Percentiles rank a stretch among this genome's conserved stretches.
Conservation (phyloP, 2,113 vertebrate genomes). For the Ivindomyrus marchei region DNA sequence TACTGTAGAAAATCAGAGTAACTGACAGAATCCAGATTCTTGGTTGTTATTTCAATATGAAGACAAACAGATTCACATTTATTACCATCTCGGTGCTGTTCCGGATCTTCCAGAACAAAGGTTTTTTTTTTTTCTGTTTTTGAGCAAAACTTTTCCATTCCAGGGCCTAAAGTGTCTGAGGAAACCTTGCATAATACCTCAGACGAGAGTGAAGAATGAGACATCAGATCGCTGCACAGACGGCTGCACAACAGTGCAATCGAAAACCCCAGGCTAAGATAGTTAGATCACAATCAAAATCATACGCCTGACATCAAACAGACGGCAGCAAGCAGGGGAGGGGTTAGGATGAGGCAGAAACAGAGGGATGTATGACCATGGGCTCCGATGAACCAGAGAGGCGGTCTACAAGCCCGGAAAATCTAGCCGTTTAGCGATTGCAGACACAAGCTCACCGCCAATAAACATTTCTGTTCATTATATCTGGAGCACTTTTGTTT, state of each 20-base stretch:
- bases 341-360: background rate
- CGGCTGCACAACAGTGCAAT: background rate
- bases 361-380: background rate
- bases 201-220: background rate
- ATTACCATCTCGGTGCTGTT: background rate
- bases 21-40: background rate
- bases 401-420: background rate
- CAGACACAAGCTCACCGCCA: background rate
- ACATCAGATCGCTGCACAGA: background rate
- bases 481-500: background rate
- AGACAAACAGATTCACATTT: background rate
- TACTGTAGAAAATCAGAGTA: background rate
- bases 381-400: background rate
- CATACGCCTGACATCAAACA: background rate
- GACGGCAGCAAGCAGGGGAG: background rate
- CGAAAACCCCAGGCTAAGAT: background rate
- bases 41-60: background rate
- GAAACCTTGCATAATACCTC: background rate
- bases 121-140: background rate
- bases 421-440: background rate
- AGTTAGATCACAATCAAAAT: background rate
- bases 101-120: background rate
- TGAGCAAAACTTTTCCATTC: background rate
- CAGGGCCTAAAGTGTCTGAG: background rate
- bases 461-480: background rate